Evolutionary conservation across 2,113 vertebrate species (phyloP), one percentile per base, ranked within the genome.

Genomic region (Uropsilus gracilis): DNA sequence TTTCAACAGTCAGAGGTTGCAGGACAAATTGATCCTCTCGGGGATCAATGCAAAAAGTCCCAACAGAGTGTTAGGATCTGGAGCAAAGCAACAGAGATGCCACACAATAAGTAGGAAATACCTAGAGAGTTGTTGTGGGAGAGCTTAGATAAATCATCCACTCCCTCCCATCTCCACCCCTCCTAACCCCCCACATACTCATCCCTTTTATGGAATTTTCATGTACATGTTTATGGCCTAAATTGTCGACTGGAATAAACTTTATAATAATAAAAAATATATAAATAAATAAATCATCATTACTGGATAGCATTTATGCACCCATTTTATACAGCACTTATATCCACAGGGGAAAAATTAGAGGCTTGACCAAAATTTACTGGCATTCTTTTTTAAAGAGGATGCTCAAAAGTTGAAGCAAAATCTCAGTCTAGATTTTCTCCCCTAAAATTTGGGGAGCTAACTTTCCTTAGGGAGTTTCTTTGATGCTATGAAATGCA

Each of bases 301-400:
- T 3, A 18, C 11, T 63, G 46, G 24, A 0, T 32, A 37, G 17
- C 24, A 55, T 20, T 3, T 24, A 8, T 3, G 3, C 8, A 22
- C 18, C 13, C 20, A 50, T 32, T 66, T 28, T 37, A 46, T 50
- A 69, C 0, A 39, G 34, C 10, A 75, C 50, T 0, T 17, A 37
- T n/a, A 34, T 17, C 34, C 64, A 80, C 75, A 75, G n/a, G 44
- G 37, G 85, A 53, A 81, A 53, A 34, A 48, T 68, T 68, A 68
- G 28, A 91, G 44, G 8, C 24, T 5, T 85, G 48, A 13, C 34
- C 44, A 91, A 93, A 77, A 81, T 44, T 68, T 37, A 16, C 5
- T 72, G 16, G n/a, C 8, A 68, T 87, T 94, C 14, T 34, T 66
- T 95, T 90, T 72, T 73, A 72, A 95, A 83, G 30, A 72, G 46